A percentile compares a stretch with the other conserved stretches of the same genome.
Evolutionary conservation across 2,797 vertebrate genomes (phyloP).

Genomic region (Pangasius sanitwongsei): DNA sequence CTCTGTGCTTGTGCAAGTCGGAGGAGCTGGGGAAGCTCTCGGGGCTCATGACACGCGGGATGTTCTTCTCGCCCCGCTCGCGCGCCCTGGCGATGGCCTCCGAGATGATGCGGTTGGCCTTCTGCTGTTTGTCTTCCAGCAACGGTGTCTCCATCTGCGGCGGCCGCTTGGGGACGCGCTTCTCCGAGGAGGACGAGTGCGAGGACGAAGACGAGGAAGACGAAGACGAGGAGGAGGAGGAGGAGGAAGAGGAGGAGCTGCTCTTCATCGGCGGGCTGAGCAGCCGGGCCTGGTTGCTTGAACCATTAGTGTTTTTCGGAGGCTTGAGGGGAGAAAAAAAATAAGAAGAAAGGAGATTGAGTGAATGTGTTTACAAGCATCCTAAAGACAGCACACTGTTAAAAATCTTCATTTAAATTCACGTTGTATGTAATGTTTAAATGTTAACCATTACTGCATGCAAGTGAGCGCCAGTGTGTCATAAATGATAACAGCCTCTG

Average conservation of each 20-base stretch:
- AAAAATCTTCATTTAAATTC: background rate
- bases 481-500: background rate
- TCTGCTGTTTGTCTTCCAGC: constrained; percentile 93
- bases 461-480: background rate
- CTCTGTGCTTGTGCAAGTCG: constrained; percentile 77
- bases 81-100: constrained; percentile 96
- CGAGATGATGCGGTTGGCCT: constrained; percentile 98
- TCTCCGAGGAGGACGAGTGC: constrained; percentile 82
- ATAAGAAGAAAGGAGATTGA: constrained; percentile 3
- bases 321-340: constrained; percentile 75
- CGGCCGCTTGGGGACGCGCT: constrained; percentile 76
- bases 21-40: constrained; percentile 95
- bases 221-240: constrained; percentile 64
- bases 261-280: constrained; percentile 92
- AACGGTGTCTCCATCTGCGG: constrained; percentile 67
- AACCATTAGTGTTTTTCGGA: constrained; percentile 95
- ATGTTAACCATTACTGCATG: background rate
- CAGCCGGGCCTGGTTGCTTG: constrained; percentile 83
- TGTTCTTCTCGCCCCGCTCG: constrained; percentile 96
- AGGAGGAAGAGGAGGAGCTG: constrained; percentile 75
- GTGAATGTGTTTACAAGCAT: background rate
- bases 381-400: background rate
- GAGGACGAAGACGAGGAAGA: constrained; percentile 77
- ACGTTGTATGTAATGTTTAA: too few species aligned
- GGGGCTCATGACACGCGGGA: constrained; percentile 96